Percentiles rank a stretch among this genome's conserved stretches.
These are phyloP conservation scores for Nesoenas mayeri DNA, from an alignment of 2,113 vertebrate species.

Conservation along the genomic window DNA sequence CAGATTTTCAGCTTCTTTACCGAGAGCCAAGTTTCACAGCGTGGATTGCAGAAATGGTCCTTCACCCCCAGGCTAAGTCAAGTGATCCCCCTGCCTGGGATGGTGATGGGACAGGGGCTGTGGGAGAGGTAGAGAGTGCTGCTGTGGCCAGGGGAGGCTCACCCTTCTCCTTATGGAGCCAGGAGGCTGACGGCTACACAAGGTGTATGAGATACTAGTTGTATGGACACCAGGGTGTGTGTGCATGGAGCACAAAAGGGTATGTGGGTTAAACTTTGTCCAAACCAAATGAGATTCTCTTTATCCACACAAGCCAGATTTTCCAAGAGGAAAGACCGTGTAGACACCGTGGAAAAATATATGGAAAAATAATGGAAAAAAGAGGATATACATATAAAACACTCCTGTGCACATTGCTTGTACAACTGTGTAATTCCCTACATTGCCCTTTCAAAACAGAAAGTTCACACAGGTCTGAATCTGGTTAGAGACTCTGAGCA, in stretches of 20 bases:
- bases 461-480: background rate
- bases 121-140: background rate
- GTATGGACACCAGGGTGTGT: background rate
- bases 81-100: background rate
- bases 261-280: background rate
- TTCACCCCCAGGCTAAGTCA: background rate
- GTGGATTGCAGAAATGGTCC: background rate
- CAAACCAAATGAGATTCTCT: background rate
- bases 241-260: rapidly evolving
- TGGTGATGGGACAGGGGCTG: background rate
- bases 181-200: background rate
- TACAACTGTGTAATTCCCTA: background rate
- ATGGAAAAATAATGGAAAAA: background rate
- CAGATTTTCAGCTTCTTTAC: background rate
- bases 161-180: rapidly evolving
- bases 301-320: background rate
- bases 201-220: background rate
- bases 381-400: rapidly evolving
- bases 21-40: background rate
- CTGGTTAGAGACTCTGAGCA: background rate
- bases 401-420: background rate
- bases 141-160: rapidly evolving
- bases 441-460: background rate
- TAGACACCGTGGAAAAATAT: background rate
- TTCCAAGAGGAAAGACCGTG: background rate